phyloP scores from a whole-genome alignment of 37 sponge, comb jelly and placozoan species.

The Geodia barretti region DNA sequence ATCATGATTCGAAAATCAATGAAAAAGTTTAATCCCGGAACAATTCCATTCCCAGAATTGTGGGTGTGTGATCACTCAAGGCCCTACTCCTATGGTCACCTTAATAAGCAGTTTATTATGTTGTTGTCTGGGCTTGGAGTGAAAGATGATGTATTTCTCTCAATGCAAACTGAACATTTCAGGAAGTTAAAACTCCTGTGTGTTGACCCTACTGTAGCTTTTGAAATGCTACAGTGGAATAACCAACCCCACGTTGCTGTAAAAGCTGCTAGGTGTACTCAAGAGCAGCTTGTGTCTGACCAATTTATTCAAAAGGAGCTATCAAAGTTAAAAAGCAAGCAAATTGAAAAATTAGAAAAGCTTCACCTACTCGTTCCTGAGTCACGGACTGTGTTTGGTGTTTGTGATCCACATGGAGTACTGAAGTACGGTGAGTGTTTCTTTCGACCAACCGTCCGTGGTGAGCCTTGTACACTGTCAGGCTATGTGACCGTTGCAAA shows the following conservation, averaged over 20 bases:
- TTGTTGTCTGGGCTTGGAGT: conserved; percentile 79
- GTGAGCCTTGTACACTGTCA: conserved; percentile 44
- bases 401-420: conserved; percentile 65
- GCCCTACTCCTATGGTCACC: conserved; percentile 74
- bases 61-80: conserved; percentile 78
- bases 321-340: conserved; percentile 16
- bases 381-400: conserved; percentile 86
- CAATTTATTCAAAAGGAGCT: conserved; percentile 23
- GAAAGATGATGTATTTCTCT: conserved; percentile 59
- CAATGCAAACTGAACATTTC: conserved; percentile 55
- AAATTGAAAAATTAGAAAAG: conserved; percentile 60
- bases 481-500: conserved; percentile 61
- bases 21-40: conserved; percentile 70
- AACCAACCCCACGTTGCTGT: conserved; percentile 53
- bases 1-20: conserved; percentile 72
- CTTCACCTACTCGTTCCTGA: conserved; percentile 62
- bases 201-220: conserved; percentile 46
- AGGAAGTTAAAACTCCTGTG: conserved; percentile 34
- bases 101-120: conserved; percentile 81
- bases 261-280: conserved; percentile 1
- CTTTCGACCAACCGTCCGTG: conserved; percentile 49
- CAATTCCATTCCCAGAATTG: conserved; percentile 48
- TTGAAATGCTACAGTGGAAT: conserved; percentile 45
- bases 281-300: conserved; percentile 9
- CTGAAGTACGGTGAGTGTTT: conserved; percentile 82